Evolutionary conservation across 2,888 invertebrate genomes (phyloP).

Genomic region (Lithophane ornitopus): DNA sequence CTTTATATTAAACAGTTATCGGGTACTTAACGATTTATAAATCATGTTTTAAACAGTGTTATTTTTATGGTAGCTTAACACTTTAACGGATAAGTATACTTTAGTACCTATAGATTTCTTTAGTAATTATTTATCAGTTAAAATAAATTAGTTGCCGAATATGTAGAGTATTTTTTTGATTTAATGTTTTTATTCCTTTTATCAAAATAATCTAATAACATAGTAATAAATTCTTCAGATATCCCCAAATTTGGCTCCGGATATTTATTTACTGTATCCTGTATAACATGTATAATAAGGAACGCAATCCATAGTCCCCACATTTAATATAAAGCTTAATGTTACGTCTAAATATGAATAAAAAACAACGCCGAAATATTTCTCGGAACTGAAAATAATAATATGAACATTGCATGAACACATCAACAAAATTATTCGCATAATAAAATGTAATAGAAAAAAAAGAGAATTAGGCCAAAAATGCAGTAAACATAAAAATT

Average conservation of each 20-base stretch:
- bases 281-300: background rate
- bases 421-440: constrained; percentile 51
- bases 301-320: constrained; percentile 7
- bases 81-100: constrained; percentile 10
- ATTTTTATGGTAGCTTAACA: constrained; percentile 23
- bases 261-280: constrained; percentile 19
- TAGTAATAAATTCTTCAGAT: constrained; percentile 15
- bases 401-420: constrained; percentile 58
- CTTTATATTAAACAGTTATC: constrained; percentile 32
- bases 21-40: constrained; percentile 29
- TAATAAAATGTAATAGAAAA: constrained; percentile 65
- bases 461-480: constrained; percentile 57
- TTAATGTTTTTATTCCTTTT: background rate
- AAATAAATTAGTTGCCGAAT: background rate
- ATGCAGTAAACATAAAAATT: constrained; percentile 59
- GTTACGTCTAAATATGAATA: constrained; percentile 25
- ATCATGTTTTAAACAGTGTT: constrained; percentile 24
- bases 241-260: constrained; percentile 3
- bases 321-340: constrained; percentile 28
- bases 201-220: constrained; percentile 2
- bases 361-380: constrained; percentile 20
- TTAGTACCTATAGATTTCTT: background rate
- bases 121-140: background rate
- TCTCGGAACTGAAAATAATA: constrained; percentile 17
- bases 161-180: background rate